phyloP scores from a whole-genome alignment of 2,113 vertebrate species.

The Sterrhoptilus dennistouni region DNA sequence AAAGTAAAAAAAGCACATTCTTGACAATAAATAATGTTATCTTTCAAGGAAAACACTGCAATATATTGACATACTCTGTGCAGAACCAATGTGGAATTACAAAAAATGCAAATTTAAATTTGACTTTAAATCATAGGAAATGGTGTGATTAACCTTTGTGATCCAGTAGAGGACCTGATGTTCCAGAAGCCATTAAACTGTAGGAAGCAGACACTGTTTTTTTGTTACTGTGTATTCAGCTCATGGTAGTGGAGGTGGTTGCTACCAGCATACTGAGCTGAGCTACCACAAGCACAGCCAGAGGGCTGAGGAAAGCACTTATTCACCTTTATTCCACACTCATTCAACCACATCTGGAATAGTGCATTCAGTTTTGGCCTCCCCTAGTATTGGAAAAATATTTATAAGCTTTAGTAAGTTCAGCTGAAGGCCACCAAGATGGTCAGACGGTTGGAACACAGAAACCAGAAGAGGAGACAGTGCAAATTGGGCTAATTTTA shows the following conservation, averaged over 20 bases:
- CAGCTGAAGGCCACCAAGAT: background rate
- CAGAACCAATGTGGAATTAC: background rate
- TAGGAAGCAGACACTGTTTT: background rate
- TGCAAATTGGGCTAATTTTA: background rate
- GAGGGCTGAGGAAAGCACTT: background rate
- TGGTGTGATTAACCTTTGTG: background rate
- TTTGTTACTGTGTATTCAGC: background rate
- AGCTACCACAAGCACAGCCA: background rate
- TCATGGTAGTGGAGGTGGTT: background rate
- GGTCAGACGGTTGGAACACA: background rate
- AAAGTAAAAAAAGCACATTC: background rate
- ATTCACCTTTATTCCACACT: background rate
- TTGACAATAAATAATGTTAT: slow-evolving; percentile 1
- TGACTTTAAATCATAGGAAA: background rate
- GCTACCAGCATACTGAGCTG: background rate
- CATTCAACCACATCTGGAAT: background rate
- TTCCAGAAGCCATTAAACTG: background rate
- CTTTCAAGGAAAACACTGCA: background rate
- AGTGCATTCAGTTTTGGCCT: background rate
- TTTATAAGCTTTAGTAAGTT: background rate
- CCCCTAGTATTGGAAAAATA: background rate
- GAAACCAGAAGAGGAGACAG: background rate
- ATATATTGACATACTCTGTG: background rate
- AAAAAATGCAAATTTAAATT: background rate
- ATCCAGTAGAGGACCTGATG: background rate